Conservation (phyloP, 1,140 invertebrate species). For the Metaphire vulgaris region DNA sequence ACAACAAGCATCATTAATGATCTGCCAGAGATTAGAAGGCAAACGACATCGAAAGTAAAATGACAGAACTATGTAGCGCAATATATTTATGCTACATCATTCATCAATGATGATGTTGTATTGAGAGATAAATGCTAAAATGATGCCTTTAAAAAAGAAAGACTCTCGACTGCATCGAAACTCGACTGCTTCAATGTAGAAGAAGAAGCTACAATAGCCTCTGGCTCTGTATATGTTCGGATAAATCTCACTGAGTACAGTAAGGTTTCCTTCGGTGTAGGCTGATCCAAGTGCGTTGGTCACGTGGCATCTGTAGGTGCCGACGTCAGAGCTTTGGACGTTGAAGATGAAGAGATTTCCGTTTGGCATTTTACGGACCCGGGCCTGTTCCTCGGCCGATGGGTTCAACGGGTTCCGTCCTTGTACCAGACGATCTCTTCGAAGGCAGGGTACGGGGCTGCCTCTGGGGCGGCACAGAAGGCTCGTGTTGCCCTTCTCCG, state of each 20-base stretch:
- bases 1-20: too few relatives aligned
- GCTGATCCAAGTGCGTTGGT: constrained; percentile 42
- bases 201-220: too few relatives aligned
- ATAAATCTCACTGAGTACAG: constrained; percentile 41
- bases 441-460: constrained; percentile 69
- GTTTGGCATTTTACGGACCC: constrained; percentile 35
- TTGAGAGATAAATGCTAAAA: too few relatives aligned
- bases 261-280: constrained; percentile 27
- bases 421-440: constrained; percentile 79
- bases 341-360: constrained; percentile 42
- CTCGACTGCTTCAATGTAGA: too few relatives aligned
- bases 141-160: too few relatives aligned
- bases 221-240: too few relatives aligned
- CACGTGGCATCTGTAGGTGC: constrained; percentile 49
- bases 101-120: too few relatives aligned
- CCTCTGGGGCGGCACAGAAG: constrained; percentile 87
- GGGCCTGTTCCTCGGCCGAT: constrained; percentile 20
- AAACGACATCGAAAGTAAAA: constrained; percentile 13
- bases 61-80: too few relatives aligned
- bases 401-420: constrained; percentile 68
- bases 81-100: too few relatives aligned
- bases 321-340: constrained; percentile 39
- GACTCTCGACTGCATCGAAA: too few relatives aligned
- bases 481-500: constrained; percentile 81
- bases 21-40: background rate